Conservation (phyloP, 1,140 invertebrate genomes). For the Odontomachus brunneus region DNA sequence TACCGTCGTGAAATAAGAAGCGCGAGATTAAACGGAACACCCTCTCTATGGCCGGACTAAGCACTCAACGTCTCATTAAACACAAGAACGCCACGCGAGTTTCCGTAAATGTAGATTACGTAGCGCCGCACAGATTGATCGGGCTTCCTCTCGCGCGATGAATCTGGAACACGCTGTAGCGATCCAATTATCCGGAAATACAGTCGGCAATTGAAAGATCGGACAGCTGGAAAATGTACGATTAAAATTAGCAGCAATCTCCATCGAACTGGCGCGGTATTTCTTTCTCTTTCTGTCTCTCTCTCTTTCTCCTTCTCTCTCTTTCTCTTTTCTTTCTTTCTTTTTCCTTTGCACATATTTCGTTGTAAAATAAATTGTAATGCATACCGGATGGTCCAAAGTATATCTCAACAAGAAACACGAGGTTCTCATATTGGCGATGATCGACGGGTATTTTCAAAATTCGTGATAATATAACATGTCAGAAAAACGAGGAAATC, state of each 20-base stretch:
- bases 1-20: too few relatives aligned
- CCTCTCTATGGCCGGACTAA: too few relatives aligned
- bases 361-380: slow-evolving; percentile 3
- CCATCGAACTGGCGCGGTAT: not conserved
- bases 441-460: slow-evolving; percentile 2
- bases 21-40: too few relatives aligned
- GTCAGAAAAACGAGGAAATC: not conserved
- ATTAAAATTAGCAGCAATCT: slow-evolving; percentile 19
- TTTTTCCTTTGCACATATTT: not conserved
- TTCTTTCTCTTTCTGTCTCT: not conserved
- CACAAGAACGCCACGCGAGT: too few relatives aligned
- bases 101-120: too few relatives aligned
- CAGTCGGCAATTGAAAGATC: slow-evolving; percentile 22
- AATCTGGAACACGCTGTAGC: slow-evolving; percentile 8
- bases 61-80: too few relatives aligned
- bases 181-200: slow-evolving; percentile 23
- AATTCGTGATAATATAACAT: not conserved
- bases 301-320: too few relatives aligned
- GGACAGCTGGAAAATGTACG: slow-evolving; percentile 11
- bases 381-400: not conserved
- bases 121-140: too few relatives aligned
- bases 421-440: not conserved
- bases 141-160: not conserved
- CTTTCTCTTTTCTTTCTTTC: too few relatives aligned
- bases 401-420: not conserved